A percentile compares a stretch with the other conserved stretches of the same genome.
These are phyloP conservation scores for Temnothorax rugatulus DNA, from an alignment of 2,888 invertebrate genomes.

Conservation along the genomic window DNA sequence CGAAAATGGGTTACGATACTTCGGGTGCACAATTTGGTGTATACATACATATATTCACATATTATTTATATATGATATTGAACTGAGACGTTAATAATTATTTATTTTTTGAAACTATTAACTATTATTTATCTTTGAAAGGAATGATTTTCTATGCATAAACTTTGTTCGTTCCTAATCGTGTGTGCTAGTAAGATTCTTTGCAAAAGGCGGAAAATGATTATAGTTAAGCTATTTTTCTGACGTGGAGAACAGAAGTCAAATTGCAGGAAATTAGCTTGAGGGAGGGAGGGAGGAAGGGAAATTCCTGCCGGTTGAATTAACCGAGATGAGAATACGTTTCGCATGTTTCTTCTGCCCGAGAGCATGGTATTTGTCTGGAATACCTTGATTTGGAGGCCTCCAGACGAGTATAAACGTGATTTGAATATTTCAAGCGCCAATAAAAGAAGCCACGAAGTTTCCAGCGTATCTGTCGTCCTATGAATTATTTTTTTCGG, in stretches of 20 bases:
- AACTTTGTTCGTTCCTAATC: background rate
- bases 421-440: constrained; percentile 73
- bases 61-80: background rate
- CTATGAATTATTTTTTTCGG: constrained; percentile 59
- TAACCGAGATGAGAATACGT: constrained; percentile 67
- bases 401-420: constrained; percentile 71
- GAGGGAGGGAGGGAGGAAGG: background rate
- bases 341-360: constrained; percentile 64
- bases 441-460: constrained; percentile 36
- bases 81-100: background rate
- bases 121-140: background rate
- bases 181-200: background rate
- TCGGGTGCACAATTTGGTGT: background rate
- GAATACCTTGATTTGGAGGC: constrained; percentile 71
- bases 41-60: background rate
- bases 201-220: background rate
- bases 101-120: background rate
- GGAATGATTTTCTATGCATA: background rate
- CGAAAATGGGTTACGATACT: constrained; percentile 20
- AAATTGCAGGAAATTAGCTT: constrained; percentile 43
- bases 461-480: constrained; percentile 43
- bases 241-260: constrained; percentile 37
- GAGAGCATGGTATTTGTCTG: constrained; percentile 60
- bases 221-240: constrained; percentile 46
- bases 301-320: constrained; percentile 71